Evolutionary conservation across 2,113 vertebrate species (phyloP).

Genomic region (Hipposideros armiger): DNA sequence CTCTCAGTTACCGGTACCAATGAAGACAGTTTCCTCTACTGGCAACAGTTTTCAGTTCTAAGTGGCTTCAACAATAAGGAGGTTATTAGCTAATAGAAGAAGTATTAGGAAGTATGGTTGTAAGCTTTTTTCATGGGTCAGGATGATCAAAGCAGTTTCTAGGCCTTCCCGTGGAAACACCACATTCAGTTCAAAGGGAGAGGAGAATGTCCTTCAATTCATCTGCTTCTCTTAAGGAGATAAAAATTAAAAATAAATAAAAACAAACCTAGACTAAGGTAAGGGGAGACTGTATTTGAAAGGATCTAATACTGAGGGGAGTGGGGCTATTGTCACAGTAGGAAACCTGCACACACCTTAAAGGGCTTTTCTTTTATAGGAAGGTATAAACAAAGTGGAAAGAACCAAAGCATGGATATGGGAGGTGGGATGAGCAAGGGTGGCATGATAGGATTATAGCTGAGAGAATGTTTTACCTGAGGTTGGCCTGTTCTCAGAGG

Average conservation of each 20-base stretch:
- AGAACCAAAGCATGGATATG: background rate
- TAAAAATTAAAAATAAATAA: background rate
- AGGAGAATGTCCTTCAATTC: background rate
- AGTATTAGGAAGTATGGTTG: background rate
- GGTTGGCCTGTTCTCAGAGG: background rate
- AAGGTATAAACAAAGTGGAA: background rate
- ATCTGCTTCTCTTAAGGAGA: background rate
- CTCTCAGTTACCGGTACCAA: rapidly evolving
- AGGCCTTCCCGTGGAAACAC: background rate
- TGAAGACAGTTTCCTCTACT: background rate
- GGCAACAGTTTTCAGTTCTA: rapidly evolving
- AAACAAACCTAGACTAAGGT: background rate
- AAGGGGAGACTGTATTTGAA: background rate
- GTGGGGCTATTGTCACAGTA: rapidly evolving
- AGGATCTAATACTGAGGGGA: background rate
- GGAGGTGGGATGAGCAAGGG: background rate
- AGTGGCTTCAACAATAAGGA: background rate
- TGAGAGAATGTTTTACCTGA: background rate
- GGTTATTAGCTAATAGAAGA: background rate
- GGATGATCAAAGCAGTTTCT: background rate
- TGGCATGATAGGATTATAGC: background rate
- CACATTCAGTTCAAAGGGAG: background rate
- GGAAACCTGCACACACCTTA: background rate
- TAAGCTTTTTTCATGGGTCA: background rate
- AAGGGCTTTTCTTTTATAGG: background rate